phyloP scores from a whole-genome alignment of 2,888 invertebrate species.

The Willowsia nigromaculata region DNA sequence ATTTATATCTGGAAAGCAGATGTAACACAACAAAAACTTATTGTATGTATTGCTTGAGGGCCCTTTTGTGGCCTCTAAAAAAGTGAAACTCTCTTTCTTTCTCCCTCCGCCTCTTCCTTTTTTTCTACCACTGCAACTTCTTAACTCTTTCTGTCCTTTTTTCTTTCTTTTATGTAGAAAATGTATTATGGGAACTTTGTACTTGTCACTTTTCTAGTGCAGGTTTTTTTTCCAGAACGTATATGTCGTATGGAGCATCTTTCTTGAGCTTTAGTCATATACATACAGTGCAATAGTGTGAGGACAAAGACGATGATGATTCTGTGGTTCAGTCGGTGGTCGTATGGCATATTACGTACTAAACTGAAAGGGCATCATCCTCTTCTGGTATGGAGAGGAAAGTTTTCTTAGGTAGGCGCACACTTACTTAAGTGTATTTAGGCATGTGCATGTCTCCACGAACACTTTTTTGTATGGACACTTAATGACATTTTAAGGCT shows the following conservation, averaged over 20 bases:
- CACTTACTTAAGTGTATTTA: background rate
- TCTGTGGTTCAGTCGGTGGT: background rate
- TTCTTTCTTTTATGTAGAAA: background rate
- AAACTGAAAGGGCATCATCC: background rate
- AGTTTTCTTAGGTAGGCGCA: background rate
- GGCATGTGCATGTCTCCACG: background rate
- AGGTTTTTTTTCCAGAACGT: background rate
- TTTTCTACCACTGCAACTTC: constrained; percentile 4
- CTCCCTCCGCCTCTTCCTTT: background rate
- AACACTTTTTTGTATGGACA: constrained; percentile 15
- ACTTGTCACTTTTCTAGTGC: constrained; percentile 25
- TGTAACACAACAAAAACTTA: background rate
- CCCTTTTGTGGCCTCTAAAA: constrained; percentile 29
- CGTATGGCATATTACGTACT: background rate
- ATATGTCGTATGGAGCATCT: background rate
- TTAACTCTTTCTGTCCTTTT: background rate
- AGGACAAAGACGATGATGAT: background rate
- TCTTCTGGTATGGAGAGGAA: background rate
- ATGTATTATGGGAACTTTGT: constrained; percentile 35
- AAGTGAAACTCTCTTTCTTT: background rate
- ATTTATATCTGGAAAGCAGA: background rate
- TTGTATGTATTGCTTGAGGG: constrained; percentile 31
- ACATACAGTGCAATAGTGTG: background rate
- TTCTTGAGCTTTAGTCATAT: too few relatives aligned
- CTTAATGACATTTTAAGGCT: constrained; percentile 59